Conservation (phyloP, 1,140 invertebrate species). For the Dysdera silvatica region DNA sequence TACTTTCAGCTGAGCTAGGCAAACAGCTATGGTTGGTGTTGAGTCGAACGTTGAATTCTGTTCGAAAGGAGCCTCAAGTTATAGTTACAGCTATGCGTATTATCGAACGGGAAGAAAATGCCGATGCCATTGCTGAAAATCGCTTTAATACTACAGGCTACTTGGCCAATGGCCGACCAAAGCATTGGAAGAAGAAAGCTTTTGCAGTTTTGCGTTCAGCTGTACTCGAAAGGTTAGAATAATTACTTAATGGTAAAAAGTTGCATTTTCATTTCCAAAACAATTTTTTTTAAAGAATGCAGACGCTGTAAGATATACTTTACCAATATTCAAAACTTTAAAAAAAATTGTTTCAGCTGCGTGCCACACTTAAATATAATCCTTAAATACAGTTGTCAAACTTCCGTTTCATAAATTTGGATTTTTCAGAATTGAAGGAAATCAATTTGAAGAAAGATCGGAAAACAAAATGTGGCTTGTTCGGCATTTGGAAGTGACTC, state of each 20-base stretch:
- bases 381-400: too few species aligned
- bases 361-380: too few species aligned
- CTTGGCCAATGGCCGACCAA: slow-evolving; percentile 84
- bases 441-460: slow-evolving; percentile 80
- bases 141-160: slow-evolving; percentile 75
- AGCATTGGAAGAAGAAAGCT: slow-evolving; percentile 81
- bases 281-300: neutral
- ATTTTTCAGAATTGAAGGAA: slow-evolving; percentile 52
- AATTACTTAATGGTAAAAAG: slow-evolving; percentile 35
- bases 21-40: slow-evolving; percentile 86
- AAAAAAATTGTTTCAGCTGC: too few species aligned
- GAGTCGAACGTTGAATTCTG: slow-evolving; percentile 82
- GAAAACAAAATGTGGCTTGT: slow-evolving; percentile 96
- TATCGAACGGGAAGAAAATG: slow-evolving; percentile 92
- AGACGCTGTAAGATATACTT: too few species aligned
- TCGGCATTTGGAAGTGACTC: slow-evolving; percentile 59
- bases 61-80: slow-evolving; percentile 79
- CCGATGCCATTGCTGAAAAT: slow-evolving; percentile 68
- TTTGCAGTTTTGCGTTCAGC: slow-evolving; percentile 71
- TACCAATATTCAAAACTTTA: too few species aligned
- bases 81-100: slow-evolving; percentile 94
- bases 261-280: neutral
- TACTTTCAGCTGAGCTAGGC: slow-evolving; percentile 70
- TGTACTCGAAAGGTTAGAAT: slow-evolving; percentile 73
- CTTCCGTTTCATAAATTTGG: neutral